Percentiles rank a stretch among this genome's conserved stretches.
phyloP scores from a whole-genome alignment of 2,888 invertebrate genomes.

The Synanthedon formicaeformis region DNA sequence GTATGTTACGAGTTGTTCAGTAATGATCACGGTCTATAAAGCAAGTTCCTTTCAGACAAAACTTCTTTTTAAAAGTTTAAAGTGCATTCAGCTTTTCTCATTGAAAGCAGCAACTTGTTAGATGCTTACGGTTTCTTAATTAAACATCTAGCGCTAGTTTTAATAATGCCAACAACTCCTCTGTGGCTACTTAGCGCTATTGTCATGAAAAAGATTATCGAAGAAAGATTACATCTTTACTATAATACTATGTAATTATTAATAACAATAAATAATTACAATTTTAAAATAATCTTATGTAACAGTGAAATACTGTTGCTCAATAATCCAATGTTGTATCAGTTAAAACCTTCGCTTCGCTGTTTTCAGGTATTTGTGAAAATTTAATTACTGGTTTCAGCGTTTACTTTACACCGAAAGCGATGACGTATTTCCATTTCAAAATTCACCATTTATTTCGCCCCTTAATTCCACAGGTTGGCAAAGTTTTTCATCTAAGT shows the following conservation, averaged over 20 bases:
- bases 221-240: too few relatives aligned
- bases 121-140: conserved; percentile 19
- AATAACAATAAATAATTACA: too few relatives aligned
- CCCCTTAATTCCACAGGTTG: background rate
- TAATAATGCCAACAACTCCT: conserved; percentile 20
- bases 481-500: background rate
- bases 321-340: too few relatives aligned
- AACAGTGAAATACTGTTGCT: too few relatives aligned
- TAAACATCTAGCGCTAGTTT: conserved; percentile 20
- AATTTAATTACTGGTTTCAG: background rate
- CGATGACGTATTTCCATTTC: background rate
- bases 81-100: background rate
- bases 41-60: background rate
- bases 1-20: too few relatives aligned
- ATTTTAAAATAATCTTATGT: too few relatives aligned
- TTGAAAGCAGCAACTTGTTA: conserved; percentile 6
- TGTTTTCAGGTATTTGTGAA: background rate
- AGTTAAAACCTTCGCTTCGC: background rate
- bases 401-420: background rate
- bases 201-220: background rate
- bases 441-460: background rate
- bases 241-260: too few relatives aligned
- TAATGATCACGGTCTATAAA: too few relatives aligned
- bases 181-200: conserved; percentile 5
- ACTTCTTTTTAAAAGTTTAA: background rate